Evolutionary conservation across 2,797 vertebrate genomes (phyloP).

Genomic region (Cheirogaleus major): DNA sequence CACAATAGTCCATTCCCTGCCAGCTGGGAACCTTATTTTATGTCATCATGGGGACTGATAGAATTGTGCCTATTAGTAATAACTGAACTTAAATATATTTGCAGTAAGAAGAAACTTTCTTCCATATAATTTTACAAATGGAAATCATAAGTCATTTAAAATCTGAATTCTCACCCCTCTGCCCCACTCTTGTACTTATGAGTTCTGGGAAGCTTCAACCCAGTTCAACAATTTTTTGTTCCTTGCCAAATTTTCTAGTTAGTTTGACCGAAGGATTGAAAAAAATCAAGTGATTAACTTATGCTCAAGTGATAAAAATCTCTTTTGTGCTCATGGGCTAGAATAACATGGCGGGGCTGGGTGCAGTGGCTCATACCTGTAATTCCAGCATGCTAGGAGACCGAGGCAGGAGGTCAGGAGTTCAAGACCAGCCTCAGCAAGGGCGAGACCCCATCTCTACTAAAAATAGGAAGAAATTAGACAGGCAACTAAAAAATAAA

Average conservation of each 20-base stretch:
- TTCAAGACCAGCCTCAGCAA: too few relatives aligned
- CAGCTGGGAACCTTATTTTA: background rate
- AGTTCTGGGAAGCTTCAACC: slow-evolving; percentile 10
- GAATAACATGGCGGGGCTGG: background rate
- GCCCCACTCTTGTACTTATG: background rate
- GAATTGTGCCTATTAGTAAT: background rate
- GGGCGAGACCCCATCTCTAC: too few relatives aligned
- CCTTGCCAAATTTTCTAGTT: slow-evolving; percentile 31
- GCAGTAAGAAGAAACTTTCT: background rate
- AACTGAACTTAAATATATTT: background rate
- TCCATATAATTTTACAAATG: slow-evolving; percentile 33
- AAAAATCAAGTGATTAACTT: slow-evolving; percentile 4
- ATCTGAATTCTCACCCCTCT: background rate
- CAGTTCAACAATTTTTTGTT: slow-evolving; percentile 39
- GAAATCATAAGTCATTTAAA: slow-evolving; percentile 20
- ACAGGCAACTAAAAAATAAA: too few relatives aligned
- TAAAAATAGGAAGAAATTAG: too few relatives aligned
- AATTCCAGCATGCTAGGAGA: too few relatives aligned
- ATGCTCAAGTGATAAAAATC: background rate
- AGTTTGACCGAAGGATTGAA: background rate
- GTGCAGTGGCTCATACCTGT: too few relatives aligned
- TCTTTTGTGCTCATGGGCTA: background rate
- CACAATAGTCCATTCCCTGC: background rate
- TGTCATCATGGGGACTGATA: background rate
- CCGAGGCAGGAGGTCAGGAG: too few relatives aligned